Conservation (phyloP, 2,113 vertebrate species). For the Brachypteracias leptosomus region DNA sequence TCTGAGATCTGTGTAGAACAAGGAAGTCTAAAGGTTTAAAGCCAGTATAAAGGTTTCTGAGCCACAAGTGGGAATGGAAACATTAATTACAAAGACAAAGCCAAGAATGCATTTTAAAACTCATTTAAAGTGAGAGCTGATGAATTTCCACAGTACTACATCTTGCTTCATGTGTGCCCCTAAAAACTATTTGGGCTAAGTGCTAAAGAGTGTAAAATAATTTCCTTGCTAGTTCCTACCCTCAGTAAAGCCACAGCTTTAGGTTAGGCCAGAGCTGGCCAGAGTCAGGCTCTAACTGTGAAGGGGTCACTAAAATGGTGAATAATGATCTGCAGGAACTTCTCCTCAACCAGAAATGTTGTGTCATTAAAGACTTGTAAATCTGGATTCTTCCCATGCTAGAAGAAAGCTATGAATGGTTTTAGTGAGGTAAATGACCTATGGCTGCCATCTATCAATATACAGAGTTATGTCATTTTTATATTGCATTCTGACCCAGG, state of each 20-base stretch:
- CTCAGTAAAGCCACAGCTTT: background rate
- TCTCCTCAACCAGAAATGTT: background rate
- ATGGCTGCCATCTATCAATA: background rate
- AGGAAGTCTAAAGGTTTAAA: constrained; percentile 33
- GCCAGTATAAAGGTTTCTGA: background rate
- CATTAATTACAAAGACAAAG: constrained; percentile 28
- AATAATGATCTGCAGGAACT: background rate
- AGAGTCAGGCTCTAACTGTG: background rate
- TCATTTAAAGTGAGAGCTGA: constrained; percentile 1
- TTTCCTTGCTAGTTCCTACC: background rate
- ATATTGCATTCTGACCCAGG: background rate
- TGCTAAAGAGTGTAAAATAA: background rate
- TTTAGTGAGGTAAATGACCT: background rate
- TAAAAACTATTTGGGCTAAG: background rate
- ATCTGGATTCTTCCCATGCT: background rate
- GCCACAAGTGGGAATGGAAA: background rate
- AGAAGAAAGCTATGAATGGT: background rate
- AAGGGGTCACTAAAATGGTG: background rate
- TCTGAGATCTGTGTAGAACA: constrained; percentile 30
- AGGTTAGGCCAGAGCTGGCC: background rate
- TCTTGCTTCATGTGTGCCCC: background rate
- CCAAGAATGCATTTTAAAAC: background rate
- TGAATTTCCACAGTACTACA: background rate
- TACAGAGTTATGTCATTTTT: background rate
- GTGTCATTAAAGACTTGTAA: background rate